phyloP scores from a whole-genome alignment of 2,888 invertebrate genomes.

The Lingula anatina region DNA sequence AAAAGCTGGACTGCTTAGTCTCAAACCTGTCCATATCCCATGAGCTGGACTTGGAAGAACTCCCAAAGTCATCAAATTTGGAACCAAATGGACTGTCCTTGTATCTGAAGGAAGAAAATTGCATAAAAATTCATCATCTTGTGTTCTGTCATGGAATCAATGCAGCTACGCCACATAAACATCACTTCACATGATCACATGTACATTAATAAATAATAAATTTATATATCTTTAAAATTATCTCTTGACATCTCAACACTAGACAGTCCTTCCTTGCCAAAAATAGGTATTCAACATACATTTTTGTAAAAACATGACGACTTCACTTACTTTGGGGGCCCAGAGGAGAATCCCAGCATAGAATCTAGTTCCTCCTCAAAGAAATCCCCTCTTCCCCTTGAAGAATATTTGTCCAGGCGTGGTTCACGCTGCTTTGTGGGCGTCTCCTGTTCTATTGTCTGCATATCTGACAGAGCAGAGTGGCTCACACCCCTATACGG shows the following conservation, averaged over 20 bases:
- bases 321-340: conserved; percentile 17
- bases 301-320: background rate
- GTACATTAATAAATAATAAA: too few relatives aligned
- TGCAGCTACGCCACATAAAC: too few relatives aligned
- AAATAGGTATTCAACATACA: background rate
- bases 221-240: too few relatives aligned
- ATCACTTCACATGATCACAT: too few relatives aligned
- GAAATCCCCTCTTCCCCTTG: conserved; percentile 27
- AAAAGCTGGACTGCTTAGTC: conserved; percentile 22
- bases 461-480: conserved; percentile 87
- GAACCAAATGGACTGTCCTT: conserved; percentile 31
- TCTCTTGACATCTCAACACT: too few relatives aligned
- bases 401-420: conserved; percentile 18
- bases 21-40: conserved; percentile 46
- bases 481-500: conserved; percentile 60
- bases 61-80: conserved; percentile 28
- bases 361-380: conserved; percentile 53
- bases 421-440: conserved; percentile 20
- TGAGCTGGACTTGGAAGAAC: conserved; percentile 28
- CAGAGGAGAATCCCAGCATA: conserved; percentile 10
- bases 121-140: too few relatives aligned
- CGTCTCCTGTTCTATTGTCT: conserved; percentile 77
- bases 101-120: conserved; percentile 18
- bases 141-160: too few relatives aligned
- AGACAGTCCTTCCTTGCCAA: too few relatives aligned